Evolutionary conservation across 30 jellyfish, hydroid and myxozoan genomes (phyloP).

Genomic region (Chrysaora quinquecirrha): DNA sequence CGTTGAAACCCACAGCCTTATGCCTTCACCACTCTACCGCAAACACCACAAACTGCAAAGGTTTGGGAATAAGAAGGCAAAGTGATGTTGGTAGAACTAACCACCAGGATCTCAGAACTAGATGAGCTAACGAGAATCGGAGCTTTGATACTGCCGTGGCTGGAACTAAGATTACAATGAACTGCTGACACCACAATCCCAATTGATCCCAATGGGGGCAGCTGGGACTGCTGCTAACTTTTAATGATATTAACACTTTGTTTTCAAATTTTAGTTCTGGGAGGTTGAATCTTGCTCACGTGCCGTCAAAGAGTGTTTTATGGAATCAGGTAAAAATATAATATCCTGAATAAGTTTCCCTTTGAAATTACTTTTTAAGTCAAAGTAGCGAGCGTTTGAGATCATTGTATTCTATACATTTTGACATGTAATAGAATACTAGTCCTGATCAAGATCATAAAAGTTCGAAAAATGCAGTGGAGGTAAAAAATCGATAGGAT

Average conservation of each 20-base stretch:
- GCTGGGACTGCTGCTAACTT: not conserved
- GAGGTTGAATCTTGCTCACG: conserved; percentile 61
- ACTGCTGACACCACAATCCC: not conserved
- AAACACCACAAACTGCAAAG: too few relatives aligned
- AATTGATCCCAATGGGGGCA: not conserved
- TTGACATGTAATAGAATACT: not conserved
- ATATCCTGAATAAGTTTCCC: too few relatives aligned
- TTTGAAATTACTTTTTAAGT: too few relatives aligned
- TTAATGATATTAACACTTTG: not conserved
- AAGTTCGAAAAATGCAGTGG: not conserved
- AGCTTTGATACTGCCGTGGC: not conserved
- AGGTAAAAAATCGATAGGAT: not conserved
- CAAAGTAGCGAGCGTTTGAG: too few relatives aligned
- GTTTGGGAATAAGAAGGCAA: too few relatives aligned
- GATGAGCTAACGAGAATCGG: not conserved
- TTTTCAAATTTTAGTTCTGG: conserved; percentile 63
- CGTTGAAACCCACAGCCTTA: too few relatives aligned
- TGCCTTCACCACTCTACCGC: too few relatives aligned
- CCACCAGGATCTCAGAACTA: too few relatives aligned
- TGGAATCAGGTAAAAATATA: conserved; percentile 55
- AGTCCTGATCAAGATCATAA: not conserved
- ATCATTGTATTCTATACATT: too few relatives aligned
- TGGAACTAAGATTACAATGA: not conserved
- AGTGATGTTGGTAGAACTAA: not conserved
- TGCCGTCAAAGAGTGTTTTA: conserved; percentile 66